phyloP scores from a whole-genome alignment of 2,113 vertebrate species.

The Nematolebias whitei region DNA sequence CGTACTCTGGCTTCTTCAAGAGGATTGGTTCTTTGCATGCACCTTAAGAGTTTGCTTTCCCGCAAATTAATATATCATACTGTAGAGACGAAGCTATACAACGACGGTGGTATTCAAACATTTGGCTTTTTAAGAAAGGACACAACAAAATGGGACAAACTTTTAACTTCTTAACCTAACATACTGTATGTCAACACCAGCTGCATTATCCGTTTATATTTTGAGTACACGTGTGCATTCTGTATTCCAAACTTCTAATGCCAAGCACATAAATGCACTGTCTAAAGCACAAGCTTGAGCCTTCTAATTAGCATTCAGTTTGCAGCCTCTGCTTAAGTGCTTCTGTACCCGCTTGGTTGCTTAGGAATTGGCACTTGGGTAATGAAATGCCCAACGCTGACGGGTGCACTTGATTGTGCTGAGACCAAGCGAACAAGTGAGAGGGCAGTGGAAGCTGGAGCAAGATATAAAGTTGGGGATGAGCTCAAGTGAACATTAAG shows the following conservation, averaged over 20 bases:
- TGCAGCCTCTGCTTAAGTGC: conserved; percentile 41
- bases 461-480: conserved; percentile 35
- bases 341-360: conserved; percentile 65
- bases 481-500: conserved; percentile 45
- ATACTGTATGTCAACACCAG: not conserved
- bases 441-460: conserved; percentile 50
- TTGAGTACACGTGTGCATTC: not conserved
- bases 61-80: not conserved
- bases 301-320: conserved; percentile 53
- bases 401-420: conserved; percentile 68
- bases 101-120: not conserved
- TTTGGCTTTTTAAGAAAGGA: not conserved
- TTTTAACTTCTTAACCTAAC: not conserved
- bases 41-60: not conserved
- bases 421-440: conserved; percentile 62
- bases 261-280: not conserved
- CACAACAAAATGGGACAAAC: not conserved
- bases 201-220: not conserved
- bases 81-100: not conserved
- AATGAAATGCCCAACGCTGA: conserved; percentile 74
- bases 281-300: not conserved
- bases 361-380: conserved; percentile 71
- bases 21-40: not conserved
- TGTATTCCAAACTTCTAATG: not conserved
- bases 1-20: not conserved